A percentile compares a stretch with the other conserved stretches of the same genome.
These are phyloP conservation scores for Oryzias curvinotus DNA, from an alignment of 2,113 vertebrate species.

Conservation along the genomic window DNA sequence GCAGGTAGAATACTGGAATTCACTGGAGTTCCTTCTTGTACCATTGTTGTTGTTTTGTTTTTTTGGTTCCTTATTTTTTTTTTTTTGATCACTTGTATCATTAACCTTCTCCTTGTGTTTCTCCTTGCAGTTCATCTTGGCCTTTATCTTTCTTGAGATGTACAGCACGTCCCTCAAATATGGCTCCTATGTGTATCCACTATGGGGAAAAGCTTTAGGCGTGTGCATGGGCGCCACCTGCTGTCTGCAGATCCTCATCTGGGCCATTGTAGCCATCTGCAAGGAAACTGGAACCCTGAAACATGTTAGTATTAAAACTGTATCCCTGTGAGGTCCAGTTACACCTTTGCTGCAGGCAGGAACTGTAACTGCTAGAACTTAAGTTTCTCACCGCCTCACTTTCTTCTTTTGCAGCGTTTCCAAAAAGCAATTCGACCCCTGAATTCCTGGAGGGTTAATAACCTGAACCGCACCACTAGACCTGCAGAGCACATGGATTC, in stretches of 20 bases:
- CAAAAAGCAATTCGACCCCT: conserved; percentile 78
- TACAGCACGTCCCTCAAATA: conserved; percentile 76
- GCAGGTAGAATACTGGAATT: conserved; percentile 15
- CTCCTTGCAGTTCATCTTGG: conserved; percentile 78
- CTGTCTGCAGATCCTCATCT: conserved; percentile 83
- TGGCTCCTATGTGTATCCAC: conserved; percentile 73
- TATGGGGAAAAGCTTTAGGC: conserved; percentile 80
- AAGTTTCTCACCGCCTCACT: background rate
- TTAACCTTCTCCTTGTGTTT: conserved; percentile 10
- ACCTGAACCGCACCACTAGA: conserved; percentile 36
- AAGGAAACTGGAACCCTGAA: conserved; percentile 79
- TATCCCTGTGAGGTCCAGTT: conserved; percentile 7
- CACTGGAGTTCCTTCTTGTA: conserved; percentile 24
- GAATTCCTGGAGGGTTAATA: conserved; percentile 78
- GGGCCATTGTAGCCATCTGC: conserved; percentile 77
- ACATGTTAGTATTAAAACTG: conserved; percentile 72
- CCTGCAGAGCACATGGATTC: conserved; percentile 10
- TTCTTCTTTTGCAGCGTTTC: conserved; percentile 72
- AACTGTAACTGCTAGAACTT: background rate
- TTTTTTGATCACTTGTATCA: conserved; percentile 1
- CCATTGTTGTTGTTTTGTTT: background rate
- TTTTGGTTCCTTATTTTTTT: background rate
- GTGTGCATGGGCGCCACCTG: conserved; percentile 78
- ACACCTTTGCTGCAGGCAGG: background rate
- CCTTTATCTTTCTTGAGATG: conserved; percentile 84